Conservation (phyloP, 2,888 invertebrate species). For the Limnephilus lunatus region DNA sequence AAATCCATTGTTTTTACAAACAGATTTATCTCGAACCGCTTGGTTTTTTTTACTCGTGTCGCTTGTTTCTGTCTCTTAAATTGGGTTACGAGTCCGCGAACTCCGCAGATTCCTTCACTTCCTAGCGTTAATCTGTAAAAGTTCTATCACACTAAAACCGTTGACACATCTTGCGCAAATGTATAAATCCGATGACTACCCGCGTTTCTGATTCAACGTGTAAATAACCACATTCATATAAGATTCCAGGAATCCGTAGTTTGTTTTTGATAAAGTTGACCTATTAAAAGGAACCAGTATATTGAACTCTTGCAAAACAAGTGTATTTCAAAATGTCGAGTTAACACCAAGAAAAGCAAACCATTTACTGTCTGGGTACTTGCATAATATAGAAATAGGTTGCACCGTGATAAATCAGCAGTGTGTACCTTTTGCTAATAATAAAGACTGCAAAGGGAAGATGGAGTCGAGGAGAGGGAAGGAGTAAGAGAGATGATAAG, state of each 20-base stretch:
- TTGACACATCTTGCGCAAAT: slow-evolving; percentile 3
- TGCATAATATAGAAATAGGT: not conserved
- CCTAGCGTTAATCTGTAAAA: slow-evolving; percentile 3
- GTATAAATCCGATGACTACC: not conserved
- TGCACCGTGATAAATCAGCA: not conserved
- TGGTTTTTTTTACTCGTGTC: not conserved
- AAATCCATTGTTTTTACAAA: slow-evolving; percentile 28
- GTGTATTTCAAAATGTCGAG: not conserved
- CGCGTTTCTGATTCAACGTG: not conserved
- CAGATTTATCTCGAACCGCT: slow-evolving; percentile 16
- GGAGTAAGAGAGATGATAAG: not conserved
- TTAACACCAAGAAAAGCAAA: not conserved
- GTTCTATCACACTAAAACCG: not conserved
- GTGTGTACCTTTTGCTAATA: not conserved
- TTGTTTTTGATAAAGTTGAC: not conserved
- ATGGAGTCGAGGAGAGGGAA: not conserved
- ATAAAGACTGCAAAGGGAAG: not conserved
- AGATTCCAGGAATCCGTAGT: not conserved
- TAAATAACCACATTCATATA: not conserved
- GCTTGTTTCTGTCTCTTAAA: slow-evolving; percentile 9
- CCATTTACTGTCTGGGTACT: not conserved
- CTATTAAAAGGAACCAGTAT: not conserved
- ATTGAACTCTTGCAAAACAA: not conserved
- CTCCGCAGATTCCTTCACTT: slow-evolving; percentile 1
- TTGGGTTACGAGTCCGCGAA: not conserved